These are phyloP conservation scores for Acrocephalus scirpaceus DNA, from an alignment of 2,797 vertebrate species.

Conservation along the genomic window DNA sequence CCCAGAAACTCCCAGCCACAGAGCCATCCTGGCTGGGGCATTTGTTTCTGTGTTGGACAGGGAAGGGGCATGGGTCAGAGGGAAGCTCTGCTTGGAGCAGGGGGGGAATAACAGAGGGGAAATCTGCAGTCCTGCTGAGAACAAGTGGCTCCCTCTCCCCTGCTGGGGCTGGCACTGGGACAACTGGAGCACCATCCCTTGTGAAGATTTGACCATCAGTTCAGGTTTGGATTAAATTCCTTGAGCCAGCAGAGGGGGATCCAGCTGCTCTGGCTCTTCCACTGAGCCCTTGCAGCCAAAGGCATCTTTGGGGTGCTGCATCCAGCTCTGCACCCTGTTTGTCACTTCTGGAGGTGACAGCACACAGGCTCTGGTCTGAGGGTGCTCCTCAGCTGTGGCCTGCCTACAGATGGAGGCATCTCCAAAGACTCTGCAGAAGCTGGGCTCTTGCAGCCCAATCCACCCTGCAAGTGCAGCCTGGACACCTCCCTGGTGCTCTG, in stretches of 20 bases:
- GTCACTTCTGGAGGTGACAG: background rate
- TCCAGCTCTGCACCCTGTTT: background rate
- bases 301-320: background rate
- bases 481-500: background rate
- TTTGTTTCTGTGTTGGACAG: background rate
- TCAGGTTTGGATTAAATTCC: background rate
- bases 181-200: background rate
- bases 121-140: background rate
- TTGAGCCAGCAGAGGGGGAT: background rate
- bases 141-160: background rate
- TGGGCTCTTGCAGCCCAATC: background rate
- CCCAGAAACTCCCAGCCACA: background rate
- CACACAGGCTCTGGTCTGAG: background rate
- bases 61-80: background rate
- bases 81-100: background rate
- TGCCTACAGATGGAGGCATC: background rate
- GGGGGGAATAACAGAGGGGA: background rate
- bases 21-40: background rate
- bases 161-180: background rate
- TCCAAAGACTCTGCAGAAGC: background rate
- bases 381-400: background rate
- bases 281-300: background rate
- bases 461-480: rapidly evolving
- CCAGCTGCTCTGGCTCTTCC: background rate
- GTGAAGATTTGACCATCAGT: background rate